These are phyloP conservation scores for mouse (Mus musculus) DNA, from an alignment of 2,113 vertebrate species.

Conservation along the genomic window GRCm39 chr3:149617001-149617500, in stretches of 20 bases:
- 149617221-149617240: neutral
- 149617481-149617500: neutral
- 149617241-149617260: neutral
- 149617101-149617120: neutral
- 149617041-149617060: neutral
- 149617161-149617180: neutral
- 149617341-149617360: neutral
- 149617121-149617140: neutral
- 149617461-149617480: neutral
- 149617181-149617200: neutral
- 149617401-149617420: neutral
- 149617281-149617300: neutral
- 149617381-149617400: neutral
- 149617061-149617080: neutral
- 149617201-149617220: neutral
- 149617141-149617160: neutral
- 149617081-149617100: neutral
- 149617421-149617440: neutral
- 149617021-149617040: neutral
- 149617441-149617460: neutral
- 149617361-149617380: neutral
- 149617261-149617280: neutral
- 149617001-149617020: fast-evolving
- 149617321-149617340: too few species aligned
- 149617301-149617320: neutral